Conservation (phyloP, 2,888 invertebrate genomes). For the Gisinianus flammeolus region DNA sequence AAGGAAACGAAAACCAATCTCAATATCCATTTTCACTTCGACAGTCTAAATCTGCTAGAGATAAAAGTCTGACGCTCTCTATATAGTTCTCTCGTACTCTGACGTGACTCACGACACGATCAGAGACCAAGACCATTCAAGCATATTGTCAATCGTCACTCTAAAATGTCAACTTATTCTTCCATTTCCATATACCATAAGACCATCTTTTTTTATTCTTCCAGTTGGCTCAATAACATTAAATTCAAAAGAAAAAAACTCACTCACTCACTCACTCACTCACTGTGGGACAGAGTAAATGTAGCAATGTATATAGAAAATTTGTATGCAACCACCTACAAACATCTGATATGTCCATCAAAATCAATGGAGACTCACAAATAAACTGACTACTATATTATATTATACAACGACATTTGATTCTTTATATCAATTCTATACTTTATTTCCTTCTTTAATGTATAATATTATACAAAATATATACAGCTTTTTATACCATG, state of each 20-base stretch:
- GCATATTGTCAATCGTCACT: background rate
- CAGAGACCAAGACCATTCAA: background rate
- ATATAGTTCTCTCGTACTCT: background rate
- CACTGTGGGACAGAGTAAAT: too few species aligned
- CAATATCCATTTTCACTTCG: conserved; percentile 13
- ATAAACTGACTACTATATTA: too few species aligned
- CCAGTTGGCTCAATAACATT: background rate
- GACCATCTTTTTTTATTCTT: background rate
- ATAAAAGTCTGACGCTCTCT: background rate
- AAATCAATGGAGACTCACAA: too few species aligned
- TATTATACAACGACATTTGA: too few species aligned
- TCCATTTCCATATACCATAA: background rate
- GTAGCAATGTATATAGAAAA: too few species aligned
- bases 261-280: too few species aligned
- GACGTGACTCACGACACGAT: background rate
- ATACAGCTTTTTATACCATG: too few species aligned
- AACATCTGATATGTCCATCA: too few species aligned
- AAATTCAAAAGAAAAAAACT: background rate
- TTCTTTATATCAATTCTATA: too few species aligned
- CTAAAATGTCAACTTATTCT: background rate
- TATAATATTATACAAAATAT: too few species aligned
- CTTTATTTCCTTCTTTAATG: too few species aligned
- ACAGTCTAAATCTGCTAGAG: background rate
- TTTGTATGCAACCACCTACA: too few species aligned
- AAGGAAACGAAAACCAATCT: background rate